Base-by-base conservation (phyloP, 2,797 vertebrate genomes). In the Apodemus agrarius region DNA sequence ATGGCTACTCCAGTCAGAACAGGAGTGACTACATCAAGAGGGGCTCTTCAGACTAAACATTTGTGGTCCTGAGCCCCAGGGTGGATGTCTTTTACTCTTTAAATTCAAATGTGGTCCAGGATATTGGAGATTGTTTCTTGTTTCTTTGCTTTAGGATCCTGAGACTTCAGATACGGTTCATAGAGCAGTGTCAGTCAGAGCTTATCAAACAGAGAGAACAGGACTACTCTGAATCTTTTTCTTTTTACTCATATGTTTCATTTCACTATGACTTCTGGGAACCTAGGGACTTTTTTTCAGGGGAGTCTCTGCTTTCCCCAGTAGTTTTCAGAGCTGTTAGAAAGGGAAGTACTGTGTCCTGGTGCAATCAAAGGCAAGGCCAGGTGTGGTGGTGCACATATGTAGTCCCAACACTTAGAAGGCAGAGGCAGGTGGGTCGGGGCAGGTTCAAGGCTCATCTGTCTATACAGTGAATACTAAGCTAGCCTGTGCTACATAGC, bases 211-310 rank as follows among this genome's bases (percentile, higher is more conserved):
- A 78, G 63, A 89, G 52, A 88, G 29, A 37, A 52, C 67, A 61
- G 93, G 81, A 43, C 61, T 12, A 78, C n/a, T 88, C 90, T 90
- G 57, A 84, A 80, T 84, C 86, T 19, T 63, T 89, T 95, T 74
- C 14, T 17, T 89, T 31, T 94, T 92, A 97, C 94, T 97, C 88
- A 93, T 89, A 67, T 74, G 24, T 57, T 26, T 93, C 82, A 94
- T 91, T 94, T 97, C 79, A 40, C 43, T 26, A 12, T 87, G 75
- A 97, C 57, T 93, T 83, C 29, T 93, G 40, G 95, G 82, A 1
- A 75, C 3, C n/a, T 81, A 80, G 95, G 95, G 95, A 93, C 65
- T 94, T 97, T 89, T 89, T 90, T 93, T 74, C 79, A 89, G 89
- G 85, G 85, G 93, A 84, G n/a, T 92, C 97, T 95, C 87, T 76